Evolutionary conservation across 2,888 invertebrate genomes (phyloP), one percentile per base, ranked within the genome.

Genomic region (Podabrus alpinus): DNA sequence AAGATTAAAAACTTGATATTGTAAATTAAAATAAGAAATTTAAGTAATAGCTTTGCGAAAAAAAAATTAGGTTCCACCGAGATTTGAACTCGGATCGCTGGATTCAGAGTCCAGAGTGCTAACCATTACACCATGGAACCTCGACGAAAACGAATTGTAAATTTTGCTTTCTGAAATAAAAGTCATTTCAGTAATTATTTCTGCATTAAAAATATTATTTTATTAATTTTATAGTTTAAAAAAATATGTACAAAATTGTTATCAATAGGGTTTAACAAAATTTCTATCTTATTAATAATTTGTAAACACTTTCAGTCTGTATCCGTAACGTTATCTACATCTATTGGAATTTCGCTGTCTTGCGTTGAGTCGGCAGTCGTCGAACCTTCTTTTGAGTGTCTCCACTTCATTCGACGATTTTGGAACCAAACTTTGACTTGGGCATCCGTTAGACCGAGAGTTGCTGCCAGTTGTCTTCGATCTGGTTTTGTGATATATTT

Each of bases 401-500:
- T 79, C 88, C 88, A 88, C 80, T 88, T 88, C 88, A 88, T 88
- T 73, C 87, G 80, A 64, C 87, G 79, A 83, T 96, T 97, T 89
- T 97, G 97, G 86, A 96, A 97, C 96, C 96, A 96, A 2, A 97
- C 96, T 88, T 96, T 96, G 1, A 96, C 96, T 92, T 97, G 97
- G 5, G 97, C 97, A 88, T 97, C 97, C 0, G 97, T 97, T 9
- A 97, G 91, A 71, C 97, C 97, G 25, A 98, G 88, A 11, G 96
- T 95, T 4, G 96, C 96, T 0, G 97, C 97, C 76, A 98, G 88
- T 86, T 97, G 97, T 81, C 97, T 89, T 84, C 97, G 89, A 84
- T 98, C 97, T 0, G 97, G 97, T 86, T 97, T 98, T 0, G 97
- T 97, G 77, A 98, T 97, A 85, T 98, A 98, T 86, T 97, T 97